phyloP scores from a whole-genome alignment of 2,888 invertebrate genomes.

The Galeopsomyia nigrocyanea region DNA sequence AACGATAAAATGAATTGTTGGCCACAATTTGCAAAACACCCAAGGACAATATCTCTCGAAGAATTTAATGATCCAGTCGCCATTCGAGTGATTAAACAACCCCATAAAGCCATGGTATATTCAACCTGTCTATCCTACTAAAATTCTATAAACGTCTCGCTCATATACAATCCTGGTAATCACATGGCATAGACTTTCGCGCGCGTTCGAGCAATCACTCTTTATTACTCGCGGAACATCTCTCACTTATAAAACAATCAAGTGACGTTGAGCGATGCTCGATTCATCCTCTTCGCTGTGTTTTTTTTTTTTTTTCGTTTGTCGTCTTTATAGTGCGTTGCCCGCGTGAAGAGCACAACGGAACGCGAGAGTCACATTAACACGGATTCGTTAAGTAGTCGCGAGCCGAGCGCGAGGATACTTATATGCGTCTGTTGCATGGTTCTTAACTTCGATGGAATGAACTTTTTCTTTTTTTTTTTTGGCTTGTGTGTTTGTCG shows the following conservation, averaged over 20 bases:
- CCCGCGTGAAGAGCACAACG: constrained; percentile 1
- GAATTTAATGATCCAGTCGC: not conserved
- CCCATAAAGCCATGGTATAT: not conserved
- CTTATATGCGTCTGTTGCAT: no score
- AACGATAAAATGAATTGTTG: no score
- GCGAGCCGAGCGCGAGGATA: constrained; percentile 18
- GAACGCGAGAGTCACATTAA: constrained; percentile 48
- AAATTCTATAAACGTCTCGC: no score
- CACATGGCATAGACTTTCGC: not conserved
- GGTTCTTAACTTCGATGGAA: not conserved
- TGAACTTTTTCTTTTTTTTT: constrained; percentile 8
- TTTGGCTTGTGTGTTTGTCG: not conserved
- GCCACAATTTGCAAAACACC: no score
- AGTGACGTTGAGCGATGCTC: constrained; percentile 42
- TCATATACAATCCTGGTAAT: no score
- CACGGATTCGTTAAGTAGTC: constrained; percentile 51
- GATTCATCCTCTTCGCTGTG: not conserved
- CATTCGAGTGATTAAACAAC: constrained; percentile 15
- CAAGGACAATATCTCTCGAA: no score
- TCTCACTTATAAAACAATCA: constrained; percentile 48
- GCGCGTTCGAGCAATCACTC: constrained; percentile 35
- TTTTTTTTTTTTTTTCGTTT: constrained; percentile 2
- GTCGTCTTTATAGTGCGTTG: constrained; percentile 2
- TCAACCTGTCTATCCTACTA: no score
- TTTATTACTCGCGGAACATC: constrained; percentile 45